A percentile compares a stretch with the other conserved stretches of the same genome.
Evolutionary conservation across 2,797 vertebrate genomes (phyloP).

Genomic region (Tympanoctomys barrerae): DNA sequence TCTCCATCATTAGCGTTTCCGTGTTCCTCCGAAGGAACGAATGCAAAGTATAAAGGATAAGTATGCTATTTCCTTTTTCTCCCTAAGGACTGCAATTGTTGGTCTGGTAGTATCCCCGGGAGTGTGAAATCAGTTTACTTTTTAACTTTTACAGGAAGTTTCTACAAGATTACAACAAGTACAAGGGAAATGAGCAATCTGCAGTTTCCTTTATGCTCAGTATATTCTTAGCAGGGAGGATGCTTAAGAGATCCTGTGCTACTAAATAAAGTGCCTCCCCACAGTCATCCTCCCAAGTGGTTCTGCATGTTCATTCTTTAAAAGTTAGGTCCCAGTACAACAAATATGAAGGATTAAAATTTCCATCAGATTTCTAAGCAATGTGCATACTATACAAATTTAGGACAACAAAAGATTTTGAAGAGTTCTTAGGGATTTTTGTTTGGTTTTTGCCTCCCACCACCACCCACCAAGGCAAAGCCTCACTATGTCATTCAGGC

Average conservation of each 20-base stretch:
- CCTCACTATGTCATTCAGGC: neutral
- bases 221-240: slow-evolving; percentile 82
- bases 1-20: slow-evolving; percentile 72
- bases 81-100: slow-evolving; percentile 80
- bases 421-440: neutral
- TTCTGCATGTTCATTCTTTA: slow-evolving; percentile 46
- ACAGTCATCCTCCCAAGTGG: slow-evolving; percentile 42
- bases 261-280: slow-evolving; percentile 77
- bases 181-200: slow-evolving; percentile 82
- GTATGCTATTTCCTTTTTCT: slow-evolving; percentile 76
- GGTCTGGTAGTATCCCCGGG: slow-evolving; percentile 78
- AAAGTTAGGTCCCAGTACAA: slow-evolving; percentile 48
- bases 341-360: slow-evolving; percentile 49
- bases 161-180: slow-evolving; percentile 80
- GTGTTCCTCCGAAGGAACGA: slow-evolving; percentile 75
- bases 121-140: slow-evolving; percentile 84
- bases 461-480: neutral
- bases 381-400: neutral
- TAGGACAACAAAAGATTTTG: slow-evolving; percentile 23
- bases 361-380: slow-evolving; percentile 15
- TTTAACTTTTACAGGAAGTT: slow-evolving; percentile 85
- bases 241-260: slow-evolving; percentile 75
- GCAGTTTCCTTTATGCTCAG: slow-evolving; percentile 82
- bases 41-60: slow-evolving; percentile 75
- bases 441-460: neutral